These are phyloP conservation scores for Zaprionus ornatus DNA, from an alignment of 1,140 invertebrate species.

Conservation along the genomic window DNA sequence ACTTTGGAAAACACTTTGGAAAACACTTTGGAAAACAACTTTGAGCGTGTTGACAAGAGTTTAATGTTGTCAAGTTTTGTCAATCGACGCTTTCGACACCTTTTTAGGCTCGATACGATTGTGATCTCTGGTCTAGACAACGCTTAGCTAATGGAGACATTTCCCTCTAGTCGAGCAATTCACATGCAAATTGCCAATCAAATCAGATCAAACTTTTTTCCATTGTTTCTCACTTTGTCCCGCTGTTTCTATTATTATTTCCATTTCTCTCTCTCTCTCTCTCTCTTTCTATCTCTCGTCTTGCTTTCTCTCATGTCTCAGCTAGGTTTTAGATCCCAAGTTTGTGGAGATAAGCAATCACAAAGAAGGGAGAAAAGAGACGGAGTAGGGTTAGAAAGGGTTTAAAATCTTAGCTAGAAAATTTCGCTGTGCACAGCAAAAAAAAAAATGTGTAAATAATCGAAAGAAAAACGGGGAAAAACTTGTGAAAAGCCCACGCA, in stretches of 20 bases:
- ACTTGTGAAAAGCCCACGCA: constrained; percentile 45
- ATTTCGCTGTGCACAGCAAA: neutral
- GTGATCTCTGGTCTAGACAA: neutral
- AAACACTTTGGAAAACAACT: neutral
- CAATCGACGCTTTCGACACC: neutral
- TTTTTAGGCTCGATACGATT: neutral
- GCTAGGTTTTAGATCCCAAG: constrained; percentile 9
- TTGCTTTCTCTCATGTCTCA: neutral
- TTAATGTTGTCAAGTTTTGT: neutral
- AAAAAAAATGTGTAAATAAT: constrained; percentile 51
- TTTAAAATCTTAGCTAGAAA: constrained; percentile 32
- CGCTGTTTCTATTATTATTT: constrained; percentile 3
- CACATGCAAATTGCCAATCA: constrained; percentile 32
- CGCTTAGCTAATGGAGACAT: constrained; percentile 26
- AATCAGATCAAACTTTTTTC: constrained; percentile 30
- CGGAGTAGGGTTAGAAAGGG: neutral
- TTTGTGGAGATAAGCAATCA: neutral
- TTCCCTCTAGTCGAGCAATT: constrained; percentile 31
- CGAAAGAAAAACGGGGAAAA: constrained; percentile 34
- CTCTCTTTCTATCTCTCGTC: neutral
- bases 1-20: neutral
- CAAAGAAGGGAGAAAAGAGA: neutral
- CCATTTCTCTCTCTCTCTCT: neutral
- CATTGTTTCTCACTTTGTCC: constrained; percentile 1
- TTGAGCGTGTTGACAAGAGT: neutral